Base-by-base conservation (phyloP, 2,113 vertebrate genomes). In the Ailuropoda melanoleuca region DNA sequence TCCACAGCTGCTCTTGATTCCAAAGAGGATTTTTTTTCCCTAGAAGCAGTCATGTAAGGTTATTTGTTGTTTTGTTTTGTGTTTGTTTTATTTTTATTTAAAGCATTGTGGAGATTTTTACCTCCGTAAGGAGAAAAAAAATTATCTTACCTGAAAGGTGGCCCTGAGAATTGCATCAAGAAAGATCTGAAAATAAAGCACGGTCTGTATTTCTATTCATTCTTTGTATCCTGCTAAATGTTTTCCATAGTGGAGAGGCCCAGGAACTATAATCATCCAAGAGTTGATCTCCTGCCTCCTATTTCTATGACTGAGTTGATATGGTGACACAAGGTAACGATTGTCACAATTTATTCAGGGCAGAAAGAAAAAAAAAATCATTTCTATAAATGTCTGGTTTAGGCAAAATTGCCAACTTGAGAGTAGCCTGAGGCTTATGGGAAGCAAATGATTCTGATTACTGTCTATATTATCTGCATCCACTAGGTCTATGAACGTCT, bases 1-100 rank as follows among this genome's bases (percentile, higher is more conserved):
- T 96, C 88, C 82, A 94, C 97, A 98, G 97, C 95, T 98, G 97
- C 87, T 94, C 82, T 93, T 66, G 96, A 34, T 88, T 97, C 93
- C 82, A 74, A 97, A 43, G 46, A 81, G 95, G 46, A 43, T 13
- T 88, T 81, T 94, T 84, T 2, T 1, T 24, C 75, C 86, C 95
- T 68, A 46, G 70, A 97, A 95, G 88, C 95, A 95, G 77, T 90
- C 88, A 48, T 93, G 64, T 94, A 91, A 96, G 89, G 75, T 50
- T 95, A 94, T 96, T 86, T 93, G 56, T 78, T 96, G n/a, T 85
- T 78, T 83, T 72, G 23, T 82, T 82, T 88, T 83, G 46, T 1
- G 15, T 94, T 97, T 92, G 24, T 43, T 82, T 96, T 46, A 91
- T 74, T 94, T 95, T 95, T 84, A 92, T 64, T 93, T 58, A 87